Evolutionary conservation across 2,888 invertebrate genomes (phyloP), one percentile per base, ranked within the genome.

Genomic region (Clivina fossor): DNA sequence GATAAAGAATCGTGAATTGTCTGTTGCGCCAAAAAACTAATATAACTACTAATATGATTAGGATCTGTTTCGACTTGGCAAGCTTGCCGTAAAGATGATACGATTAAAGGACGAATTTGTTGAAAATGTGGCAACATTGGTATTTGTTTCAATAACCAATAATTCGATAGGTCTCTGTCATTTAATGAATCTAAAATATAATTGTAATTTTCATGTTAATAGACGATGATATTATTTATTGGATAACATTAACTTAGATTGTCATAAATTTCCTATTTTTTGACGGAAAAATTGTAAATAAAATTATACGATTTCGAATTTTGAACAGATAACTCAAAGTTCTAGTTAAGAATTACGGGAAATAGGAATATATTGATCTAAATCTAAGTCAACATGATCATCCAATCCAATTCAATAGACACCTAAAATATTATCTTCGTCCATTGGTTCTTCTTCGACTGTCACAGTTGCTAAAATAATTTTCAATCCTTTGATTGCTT

Each of bases 61-160:
- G 93, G 92, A 66, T 88, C 86, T 65, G 93, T 94, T 77, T 97
- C 96, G 55, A 93, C 90, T 68, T 90, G 88, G 69, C 93, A 89
- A 0, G 95, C 95, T 61, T 90, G 86, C 3, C 91, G 80, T n/a
- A 94, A 71, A 37, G 88, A 87, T 1, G 75, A 75, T 57, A 56
- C 66, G 62, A 66, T 48, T 64, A 38, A 28, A 1, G 35, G 43
- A 19, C 51, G 40, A n/a, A 43, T 44, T 18, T 20, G n/a, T 9
- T 32, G 32, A 18, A 55, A 55, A 30, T 55, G 78, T 76, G 54
- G 71, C 72, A n/a, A 77, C 77, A 22, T 76, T 76, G 2, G 75
- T 70, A 41, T 70, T 76, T 66, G 76, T 77, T 60, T 78, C 77
- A 66, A 73, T 69, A 59, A 77, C 78, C 0, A 68, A 65, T 11